Evolutionary conservation across 2,888 invertebrate species (phyloP).

Genomic region (Malachius bipustulatus): DNA sequence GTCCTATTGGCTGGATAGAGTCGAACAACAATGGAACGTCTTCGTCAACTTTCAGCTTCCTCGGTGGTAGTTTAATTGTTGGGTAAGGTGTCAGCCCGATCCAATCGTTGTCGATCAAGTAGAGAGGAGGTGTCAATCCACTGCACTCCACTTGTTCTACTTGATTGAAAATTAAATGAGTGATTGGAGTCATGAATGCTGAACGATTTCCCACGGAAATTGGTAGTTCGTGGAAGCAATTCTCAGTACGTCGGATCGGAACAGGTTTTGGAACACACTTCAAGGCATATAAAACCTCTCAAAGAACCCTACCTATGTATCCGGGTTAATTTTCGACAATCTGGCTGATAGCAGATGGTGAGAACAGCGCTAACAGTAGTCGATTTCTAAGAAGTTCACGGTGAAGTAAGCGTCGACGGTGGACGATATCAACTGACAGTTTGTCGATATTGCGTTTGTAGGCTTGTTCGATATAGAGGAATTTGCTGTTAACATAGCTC

Average conservation of each 20-base stretch:
- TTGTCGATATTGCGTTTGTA: constrained; percentile 16
- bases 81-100: constrained; percentile 4
- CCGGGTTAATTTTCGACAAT: constrained; percentile 21
- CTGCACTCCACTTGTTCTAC: constrained; percentile 15
- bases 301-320: constrained; percentile 19
- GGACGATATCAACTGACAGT: constrained; percentile 20
- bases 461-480: constrained; percentile 23
- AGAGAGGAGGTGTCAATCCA: constrained; percentile 14
- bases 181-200: constrained; percentile 17
- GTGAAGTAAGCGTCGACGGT: constrained; percentile 21
- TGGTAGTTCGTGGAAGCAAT: constrained; percentile 20
- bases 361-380: constrained; percentile 16
- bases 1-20: no score
- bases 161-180: constrained; percentile 12
- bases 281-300: constrained; percentile 22
- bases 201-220: constrained; percentile 16
- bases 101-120: constrained; percentile 15
- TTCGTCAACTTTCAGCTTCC: no score
- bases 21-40: no score
- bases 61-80: no score
- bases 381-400: constrained; percentile 21
- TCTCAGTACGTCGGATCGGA: constrained; percentile 8
- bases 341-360: constrained; percentile 21
- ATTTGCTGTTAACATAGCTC: constrained; percentile 16
- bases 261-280: constrained; percentile 20